Base-by-base conservation (phyloP, 2,888 invertebrate species). In the Bembecia ichneumoniformis region DNA sequence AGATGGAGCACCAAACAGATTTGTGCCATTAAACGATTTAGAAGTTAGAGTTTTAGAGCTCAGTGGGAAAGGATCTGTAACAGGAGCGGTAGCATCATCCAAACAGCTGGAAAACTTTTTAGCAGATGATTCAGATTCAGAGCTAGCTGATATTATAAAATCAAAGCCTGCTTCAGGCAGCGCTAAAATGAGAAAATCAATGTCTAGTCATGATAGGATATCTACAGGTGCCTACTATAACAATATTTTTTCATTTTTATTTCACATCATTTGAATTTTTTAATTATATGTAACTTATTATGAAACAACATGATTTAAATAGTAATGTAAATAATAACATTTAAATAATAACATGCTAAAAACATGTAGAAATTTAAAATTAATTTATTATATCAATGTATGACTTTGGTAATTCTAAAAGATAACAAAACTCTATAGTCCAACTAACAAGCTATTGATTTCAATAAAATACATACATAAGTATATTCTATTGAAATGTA, bases 31-130 rank as follows among this genome's bases (percentile, higher is more conserved):
- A 1, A 78, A 76, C 63, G 82, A 83, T 51, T 58, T 82, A 47
- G 84, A 84, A 71, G 70, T 83, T 5, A 71, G 83, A 59, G 77
- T 78, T 9, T 48, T 83, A 36, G 73, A 77, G 51, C 63, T 83
- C 9, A 71, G 72, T 58, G 79, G 77, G 1, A 73, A 69, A 50
- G 71, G 70, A 0, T 62, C 65, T 36, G 62, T 40, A n/a, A 14
- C 60, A n/a, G 53, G 66, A 0, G 48, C 60, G 20, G 58, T 60
- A 2, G 56, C 71, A 28, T 56, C 66, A 35, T 63, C 74, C 36
- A 74, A 68, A 48, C 67, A 73, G 55, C 51, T 66, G 17, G 74
- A 81, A 47, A 68, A 62, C 35, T 72, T 71, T 48, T 35, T 68
- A 14, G 67, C 66, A 20, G 77, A 81, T 35, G 46, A 46, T 17